These are phyloP conservation scores for Capromys pilorides DNA, from an alignment of 2,797 vertebrate species.

Conservation along the genomic window DNA sequence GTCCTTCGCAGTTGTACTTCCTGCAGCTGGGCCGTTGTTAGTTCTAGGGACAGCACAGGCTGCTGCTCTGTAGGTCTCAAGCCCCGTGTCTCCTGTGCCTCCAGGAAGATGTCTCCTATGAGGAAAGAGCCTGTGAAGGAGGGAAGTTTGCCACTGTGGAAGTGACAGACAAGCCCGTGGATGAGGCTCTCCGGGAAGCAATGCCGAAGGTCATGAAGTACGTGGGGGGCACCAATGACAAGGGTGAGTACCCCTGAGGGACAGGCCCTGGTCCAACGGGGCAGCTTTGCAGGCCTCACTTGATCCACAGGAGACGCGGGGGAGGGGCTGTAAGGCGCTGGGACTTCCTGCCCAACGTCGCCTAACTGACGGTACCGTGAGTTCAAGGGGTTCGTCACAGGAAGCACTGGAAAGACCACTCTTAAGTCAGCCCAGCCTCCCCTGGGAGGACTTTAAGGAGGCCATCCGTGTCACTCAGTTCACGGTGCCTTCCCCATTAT, in stretches of 20 bases:
- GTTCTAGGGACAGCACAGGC: not conserved
- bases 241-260: conserved; percentile 85
- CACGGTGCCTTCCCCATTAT: not conserved
- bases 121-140: conserved; percentile 90
- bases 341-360: not conserved
- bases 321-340: not conserved
- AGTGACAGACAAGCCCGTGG: conserved; percentile 90
- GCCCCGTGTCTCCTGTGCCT: conserved; percentile 7
- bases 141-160: conserved; percentile 89
- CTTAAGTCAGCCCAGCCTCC: not conserved
- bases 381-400: not conserved
- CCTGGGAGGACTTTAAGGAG: not conserved
- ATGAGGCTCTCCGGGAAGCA: conserved; percentile 92
- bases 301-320: no score
- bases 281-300: not conserved
- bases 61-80: not conserved
- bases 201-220: conserved; percentile 93
- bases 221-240: conserved; percentile 92
- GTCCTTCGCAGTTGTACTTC: not conserved
- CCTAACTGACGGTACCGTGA: rapidly evolving
- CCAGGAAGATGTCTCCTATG: conserved; percentile 91
- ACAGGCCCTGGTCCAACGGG: not conserved
- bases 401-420: not conserved
- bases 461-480: not conserved
- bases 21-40: not conserved